Base-by-base conservation (phyloP, 2,797 vertebrate genomes). In the Oryzias sinensis region DNA sequence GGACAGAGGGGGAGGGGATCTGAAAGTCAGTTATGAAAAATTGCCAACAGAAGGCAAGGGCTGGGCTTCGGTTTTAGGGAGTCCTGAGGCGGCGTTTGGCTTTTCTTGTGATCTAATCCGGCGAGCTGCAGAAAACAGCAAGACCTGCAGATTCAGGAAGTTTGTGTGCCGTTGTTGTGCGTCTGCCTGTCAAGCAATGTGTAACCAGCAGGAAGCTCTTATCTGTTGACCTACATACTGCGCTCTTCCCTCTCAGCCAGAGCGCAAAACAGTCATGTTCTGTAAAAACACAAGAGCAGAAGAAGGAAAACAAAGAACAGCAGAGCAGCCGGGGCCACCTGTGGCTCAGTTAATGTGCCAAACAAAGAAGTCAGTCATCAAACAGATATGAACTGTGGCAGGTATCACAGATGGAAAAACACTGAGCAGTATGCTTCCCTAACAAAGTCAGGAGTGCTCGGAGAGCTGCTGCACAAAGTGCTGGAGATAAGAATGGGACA, bases 191-290 rank as follows among this genome's bases (percentile, higher is more conserved):
- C 64, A 70, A 65, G 54, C 83, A 87, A 88, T 87, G 73, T 81
- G 76, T 87, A 87, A 87, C 85, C 70, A 83, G 82, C 79, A 87
- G 75, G 89, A 85, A 83, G 72, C 82, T 69, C 74, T 89, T 85
- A 87, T 89, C 86, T 81, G 76, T 64, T 87, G 85, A 86, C 86
- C 81, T 85, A 87, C 74, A 82, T 89, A 62, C 74, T 70, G 65
- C 80, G 65, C 72, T 86, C 72, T 85, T 83, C 72, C 62, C 75
- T 66, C 62, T 74, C 56, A 62, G 68, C 42, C 49, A 24, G 29
- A 61, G 63, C 43, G 62, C 79, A 79, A 83, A 85, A 81, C 77
- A 77, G 65, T 59, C 22, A 67, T 18, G 52, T 73, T 82, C 20
- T 80, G 69, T 65, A 65, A 77, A 79, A 63, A 79, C 65, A 53